A percentile compares a stretch with the other conserved stretches of the same genome.
These are phyloP conservation scores for Prinia subflava DNA, from an alignment of 2,113 vertebrate species.

Conservation along the genomic window DNA sequence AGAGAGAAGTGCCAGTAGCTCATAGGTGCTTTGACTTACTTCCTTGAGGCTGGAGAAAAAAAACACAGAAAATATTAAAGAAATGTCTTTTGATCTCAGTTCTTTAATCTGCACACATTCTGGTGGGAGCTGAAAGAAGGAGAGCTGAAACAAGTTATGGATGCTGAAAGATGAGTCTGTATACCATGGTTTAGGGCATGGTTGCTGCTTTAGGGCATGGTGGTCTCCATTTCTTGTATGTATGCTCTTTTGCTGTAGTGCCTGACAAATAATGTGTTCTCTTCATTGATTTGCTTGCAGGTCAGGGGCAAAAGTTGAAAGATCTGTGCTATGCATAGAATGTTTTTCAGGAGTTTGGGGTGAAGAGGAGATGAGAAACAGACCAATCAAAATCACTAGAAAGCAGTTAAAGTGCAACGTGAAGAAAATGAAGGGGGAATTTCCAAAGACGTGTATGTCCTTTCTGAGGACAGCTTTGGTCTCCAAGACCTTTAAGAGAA, in stretches of 20 bases:
- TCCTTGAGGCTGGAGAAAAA: not conserved
- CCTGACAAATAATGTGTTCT: not conserved
- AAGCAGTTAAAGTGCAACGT: not conserved
- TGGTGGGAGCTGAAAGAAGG: not conserved
- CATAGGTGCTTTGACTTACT: not conserved
- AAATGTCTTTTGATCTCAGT: not conserved
- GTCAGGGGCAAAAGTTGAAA: not conserved
- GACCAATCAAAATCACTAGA: not conserved
- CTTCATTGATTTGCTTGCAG: not conserved
- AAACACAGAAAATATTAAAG: not conserved
- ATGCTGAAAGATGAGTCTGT: not conserved
- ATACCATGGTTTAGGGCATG: not conserved
- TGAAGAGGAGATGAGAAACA: not conserved
- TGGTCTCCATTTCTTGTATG: not conserved
- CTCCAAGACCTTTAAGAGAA: not conserved
- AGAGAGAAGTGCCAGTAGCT: not conserved
- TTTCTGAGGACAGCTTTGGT: not conserved
- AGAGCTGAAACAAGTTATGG: not conserved
- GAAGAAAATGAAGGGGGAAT: not conserved
- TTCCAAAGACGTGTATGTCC: not conserved
- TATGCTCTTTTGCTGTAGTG: not conserved
- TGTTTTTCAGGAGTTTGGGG: not conserved
- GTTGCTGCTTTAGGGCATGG: not conserved
- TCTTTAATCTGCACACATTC: not conserved
- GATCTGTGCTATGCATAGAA: not conserved